Conservation (phyloP, 2,888 invertebrate species). For the Pristionchus entomophagus region DNA sequence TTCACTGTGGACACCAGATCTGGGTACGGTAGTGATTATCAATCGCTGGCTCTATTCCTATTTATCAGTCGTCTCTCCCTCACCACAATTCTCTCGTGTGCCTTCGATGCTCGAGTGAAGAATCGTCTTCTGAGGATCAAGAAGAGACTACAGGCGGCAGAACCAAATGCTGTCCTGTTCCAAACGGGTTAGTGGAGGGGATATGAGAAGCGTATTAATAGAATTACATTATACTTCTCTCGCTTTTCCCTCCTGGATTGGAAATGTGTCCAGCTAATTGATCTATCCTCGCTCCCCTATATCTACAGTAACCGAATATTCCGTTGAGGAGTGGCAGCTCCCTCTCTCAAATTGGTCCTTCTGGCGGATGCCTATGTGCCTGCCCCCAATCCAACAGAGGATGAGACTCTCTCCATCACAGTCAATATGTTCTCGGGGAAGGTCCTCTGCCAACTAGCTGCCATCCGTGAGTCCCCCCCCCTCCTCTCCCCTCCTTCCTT, state of each 20-base stretch:
- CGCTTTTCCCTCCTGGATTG: background rate
- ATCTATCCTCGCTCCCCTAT: background rate
- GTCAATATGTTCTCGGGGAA: conserved; percentile 71
- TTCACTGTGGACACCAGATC: conserved; percentile 30
- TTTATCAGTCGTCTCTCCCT: conserved; percentile 65
- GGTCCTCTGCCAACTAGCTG: conserved; percentile 64
- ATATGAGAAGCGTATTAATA: background rate
- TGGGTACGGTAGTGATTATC: conserved; percentile 21
- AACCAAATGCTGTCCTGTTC: conserved; percentile 52
- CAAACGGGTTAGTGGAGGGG: conserved; percentile 50
- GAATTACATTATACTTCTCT: background rate
- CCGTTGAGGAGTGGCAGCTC: conserved; percentile 62
- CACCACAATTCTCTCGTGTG: conserved; percentile 65
- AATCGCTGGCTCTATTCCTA: background rate
- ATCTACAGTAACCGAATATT: no score
- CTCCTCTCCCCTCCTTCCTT: no score
- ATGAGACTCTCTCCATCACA: conserved; percentile 63
- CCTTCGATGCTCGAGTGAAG: conserved; percentile 64
- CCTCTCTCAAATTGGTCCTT: conserved; percentile 62
- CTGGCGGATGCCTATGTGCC: conserved; percentile 51
- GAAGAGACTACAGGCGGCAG: conserved; percentile 62
- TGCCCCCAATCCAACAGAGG: conserved; percentile 43
- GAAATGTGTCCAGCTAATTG: no score
- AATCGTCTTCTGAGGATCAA: conserved; percentile 66
- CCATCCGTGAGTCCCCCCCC: conserved; percentile 54